These are phyloP conservation scores for Taeniopygia guttata DNA, from an alignment of 2,797 vertebrate species.

Conservation along the genomic window DNA sequence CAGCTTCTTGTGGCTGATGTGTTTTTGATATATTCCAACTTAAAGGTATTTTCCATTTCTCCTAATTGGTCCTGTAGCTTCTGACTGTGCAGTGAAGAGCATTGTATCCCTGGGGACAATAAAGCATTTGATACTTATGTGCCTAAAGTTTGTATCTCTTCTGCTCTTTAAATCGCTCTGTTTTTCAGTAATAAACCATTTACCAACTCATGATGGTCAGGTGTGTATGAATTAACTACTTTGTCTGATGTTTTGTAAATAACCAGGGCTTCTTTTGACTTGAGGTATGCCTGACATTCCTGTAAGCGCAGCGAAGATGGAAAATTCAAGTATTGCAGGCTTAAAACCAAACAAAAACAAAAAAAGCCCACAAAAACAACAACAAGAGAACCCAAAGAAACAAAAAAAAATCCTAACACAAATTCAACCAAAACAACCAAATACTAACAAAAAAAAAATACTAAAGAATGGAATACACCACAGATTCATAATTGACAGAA, in stretches of 20 bases:
- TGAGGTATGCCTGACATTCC: background rate
- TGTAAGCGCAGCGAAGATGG: background rate
- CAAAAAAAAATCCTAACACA: accelerated
- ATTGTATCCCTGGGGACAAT: background rate
- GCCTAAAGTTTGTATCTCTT: background rate
- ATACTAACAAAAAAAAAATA: accelerated
- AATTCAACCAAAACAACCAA: background rate
- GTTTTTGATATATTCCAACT: background rate
- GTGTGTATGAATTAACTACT: background rate
- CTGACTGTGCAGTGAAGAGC: background rate
- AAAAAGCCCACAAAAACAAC: too few relatives aligned
- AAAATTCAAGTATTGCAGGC: background rate
- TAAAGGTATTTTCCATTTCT: background rate
- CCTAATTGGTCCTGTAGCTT: background rate
- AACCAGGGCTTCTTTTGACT: background rate
- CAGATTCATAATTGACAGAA: background rate
- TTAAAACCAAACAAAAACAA: background rate
- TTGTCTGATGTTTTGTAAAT: background rate
- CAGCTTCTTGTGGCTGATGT: background rate
- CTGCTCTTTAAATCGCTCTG: background rate
- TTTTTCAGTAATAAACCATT: background rate
- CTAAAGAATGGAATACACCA: background rate
- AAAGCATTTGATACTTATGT: background rate
- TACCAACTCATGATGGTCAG: background rate
- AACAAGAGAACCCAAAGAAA: background rate